A percentile compares a stretch with the other conserved stretches of the same genome.
Evolutionary conservation across 2,888 invertebrate species (phyloP).

Genomic region (Cantharis nigra): DNA sequence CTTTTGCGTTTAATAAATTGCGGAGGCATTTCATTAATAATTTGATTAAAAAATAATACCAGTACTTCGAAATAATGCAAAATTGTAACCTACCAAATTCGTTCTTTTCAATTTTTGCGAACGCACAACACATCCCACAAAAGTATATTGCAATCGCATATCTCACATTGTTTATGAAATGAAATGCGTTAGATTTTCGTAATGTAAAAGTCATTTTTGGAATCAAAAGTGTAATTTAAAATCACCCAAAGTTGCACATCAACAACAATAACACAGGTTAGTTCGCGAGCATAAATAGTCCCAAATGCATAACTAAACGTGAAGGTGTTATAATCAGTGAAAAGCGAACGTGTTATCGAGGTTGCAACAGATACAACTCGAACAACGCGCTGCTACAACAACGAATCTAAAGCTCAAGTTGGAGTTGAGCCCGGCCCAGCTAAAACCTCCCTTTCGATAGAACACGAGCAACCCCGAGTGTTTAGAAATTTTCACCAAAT

Average conservation of each 20-base stretch:
- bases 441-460: slow-evolving; percentile 27
- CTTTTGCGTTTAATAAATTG: not conserved
- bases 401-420: slow-evolving; percentile 29
- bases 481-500: slow-evolving; percentile 22
- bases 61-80: not conserved
- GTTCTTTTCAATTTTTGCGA: slow-evolving; percentile 14
- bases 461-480: slow-evolving; percentile 27
- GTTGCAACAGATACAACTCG: slow-evolving; percentile 18
- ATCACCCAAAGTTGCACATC: not conserved
- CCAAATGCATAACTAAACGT: not conserved
- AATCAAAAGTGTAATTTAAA: not conserved
- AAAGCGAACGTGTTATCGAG: slow-evolving; percentile 12
- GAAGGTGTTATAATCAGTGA: not conserved
- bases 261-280: not conserved
- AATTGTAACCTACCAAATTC: slow-evolving; percentile 20
- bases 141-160: slow-evolving; percentile 6
- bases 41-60: not conserved
- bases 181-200: slow-evolving; percentile 1
- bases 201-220: slow-evolving; percentile 14
- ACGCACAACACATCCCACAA: slow-evolving; percentile 16
- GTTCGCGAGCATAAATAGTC: not conserved
- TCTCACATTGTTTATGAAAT: slow-evolving; percentile 7
- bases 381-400: slow-evolving; percentile 23
- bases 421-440: slow-evolving; percentile 25
- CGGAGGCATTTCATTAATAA: not conserved